These are phyloP conservation scores for Saguinus imperator DNA, from an alignment of 2,113 vertebrate species.

Conservation along the genomic window DNA sequence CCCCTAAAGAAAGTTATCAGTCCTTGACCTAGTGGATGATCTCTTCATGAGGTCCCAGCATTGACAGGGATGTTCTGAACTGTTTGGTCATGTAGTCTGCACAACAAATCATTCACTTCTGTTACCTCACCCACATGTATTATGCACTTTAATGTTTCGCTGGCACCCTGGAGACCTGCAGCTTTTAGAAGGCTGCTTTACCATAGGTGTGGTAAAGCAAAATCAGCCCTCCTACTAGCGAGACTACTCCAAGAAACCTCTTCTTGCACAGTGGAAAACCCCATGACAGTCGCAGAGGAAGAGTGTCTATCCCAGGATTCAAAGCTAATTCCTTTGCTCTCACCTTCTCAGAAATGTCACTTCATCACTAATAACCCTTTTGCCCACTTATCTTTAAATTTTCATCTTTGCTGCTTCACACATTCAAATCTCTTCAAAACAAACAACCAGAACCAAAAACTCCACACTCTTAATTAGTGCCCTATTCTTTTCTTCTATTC, in stretches of 20 bases:
- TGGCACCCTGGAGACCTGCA: too few relatives aligned
- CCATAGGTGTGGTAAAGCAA: background rate
- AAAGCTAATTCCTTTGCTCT: background rate
- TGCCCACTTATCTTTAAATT: background rate
- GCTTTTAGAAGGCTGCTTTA: background rate
- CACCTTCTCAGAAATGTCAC: background rate
- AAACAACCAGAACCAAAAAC: background rate
- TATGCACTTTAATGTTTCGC: background rate
- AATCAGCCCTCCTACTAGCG: background rate
- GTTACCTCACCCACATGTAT: too few relatives aligned
- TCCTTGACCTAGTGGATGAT: rapidly evolving
- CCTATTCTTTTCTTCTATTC: background rate
- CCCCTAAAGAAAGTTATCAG: background rate
- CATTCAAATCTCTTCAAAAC: background rate
- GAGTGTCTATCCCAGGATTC: background rate
- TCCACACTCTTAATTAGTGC: background rate
- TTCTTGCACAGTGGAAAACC: background rate
- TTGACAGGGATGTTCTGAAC: background rate
- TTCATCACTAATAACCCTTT: background rate
- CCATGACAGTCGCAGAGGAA: background rate
- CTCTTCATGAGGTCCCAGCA: too few relatives aligned
- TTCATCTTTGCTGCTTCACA: background rate
- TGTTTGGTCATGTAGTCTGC: rapidly evolving
- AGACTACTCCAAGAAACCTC: background rate
- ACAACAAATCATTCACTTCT: background rate